Evolutionary conservation across 2,797 vertebrate genomes (phyloP).

Genomic region (Pangasius djambal): DNA sequence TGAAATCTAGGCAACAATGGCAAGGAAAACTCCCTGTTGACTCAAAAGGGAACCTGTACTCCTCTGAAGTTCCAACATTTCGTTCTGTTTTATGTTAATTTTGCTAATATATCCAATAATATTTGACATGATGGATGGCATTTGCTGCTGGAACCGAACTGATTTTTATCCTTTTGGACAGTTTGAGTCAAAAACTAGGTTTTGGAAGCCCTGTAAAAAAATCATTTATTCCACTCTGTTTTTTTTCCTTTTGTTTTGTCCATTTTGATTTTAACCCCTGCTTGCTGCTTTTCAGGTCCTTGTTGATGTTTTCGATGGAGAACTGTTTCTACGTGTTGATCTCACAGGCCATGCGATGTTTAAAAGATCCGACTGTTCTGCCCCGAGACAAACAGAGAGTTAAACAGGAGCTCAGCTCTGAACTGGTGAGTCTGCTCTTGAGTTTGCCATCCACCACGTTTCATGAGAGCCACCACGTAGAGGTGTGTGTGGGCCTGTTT

Average conservation of each 20-base stretch:
- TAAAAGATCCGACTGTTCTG: constrained; percentile 86
- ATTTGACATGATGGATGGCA: too few species aligned
- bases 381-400: constrained; percentile 94
- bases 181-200: neutral
- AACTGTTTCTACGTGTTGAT: constrained; percentile 98
- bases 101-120: neutral
- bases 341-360: constrained; percentile 92
- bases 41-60: neutral
- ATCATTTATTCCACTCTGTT: neutral
- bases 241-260: neutral
- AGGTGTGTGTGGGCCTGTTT: neutral
- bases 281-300: constrained; percentile 75
- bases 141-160: neutral
- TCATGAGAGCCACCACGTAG: neutral
- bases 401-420: constrained; percentile 98
- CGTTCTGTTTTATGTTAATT: neutral
- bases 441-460: neutral
- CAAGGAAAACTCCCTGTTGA: neutral
- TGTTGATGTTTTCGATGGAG: constrained; percentile 97
- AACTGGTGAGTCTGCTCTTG: constrained; percentile 79
- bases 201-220: neutral
- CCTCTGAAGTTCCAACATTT: neutral
- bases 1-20: neutral
- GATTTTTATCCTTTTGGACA: neutral
- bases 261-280: neutral